Evolutionary conservation across 2,888 invertebrate species (phyloP), one percentile per base, ranked within the genome.

Genomic region (Tubulanus polymorphus): DNA sequence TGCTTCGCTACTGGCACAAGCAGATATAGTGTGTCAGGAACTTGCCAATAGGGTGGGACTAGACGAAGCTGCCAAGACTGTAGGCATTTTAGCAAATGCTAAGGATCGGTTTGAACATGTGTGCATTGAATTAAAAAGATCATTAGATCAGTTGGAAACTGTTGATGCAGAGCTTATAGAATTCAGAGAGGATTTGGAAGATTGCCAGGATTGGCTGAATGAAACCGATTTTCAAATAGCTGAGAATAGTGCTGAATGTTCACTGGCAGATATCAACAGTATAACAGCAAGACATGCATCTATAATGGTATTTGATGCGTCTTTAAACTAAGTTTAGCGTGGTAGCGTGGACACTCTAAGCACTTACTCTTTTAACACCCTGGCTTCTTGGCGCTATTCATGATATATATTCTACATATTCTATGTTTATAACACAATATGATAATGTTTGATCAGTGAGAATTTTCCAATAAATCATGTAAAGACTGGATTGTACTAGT

Each of bases 21-120:
- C 61, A 6, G 53, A 64, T 25, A 54, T 58, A 10, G 57, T 73
- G 35, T 61, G 57, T 35, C 51, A 30, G 12, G 49, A 59, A 27
- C 29, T 56, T 50, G 1, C 53, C 62, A 37, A 56, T 61, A 23
- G 57, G 57, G n/a, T 55, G 29, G 29, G 29, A 5, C 5, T 18
- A 15, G 23, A 49, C 27, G 49, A 49, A 15, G 35, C 20, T 26
- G 6, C 15, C 23, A 30, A 25, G n/a, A 20, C 29, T 18, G 29
- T 26, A 20, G 30, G 29, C 12, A 30, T 28, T 3, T 15, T 49
- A 18, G 25, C 23, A 15, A 20, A 23, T 25, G 25, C 27, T 12
- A 35, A 49, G n/a, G 30, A 49, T 29, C 49, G 35, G 23, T 35
- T 49, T 35, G 26, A 27, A 2, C 30, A 35, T 25, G 23, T 49